A percentile compares a stretch with the other conserved stretches of the same genome.
Evolutionary conservation across 2,888 invertebrate species (phyloP).

Genomic region (Frankliniella fusca): DNA sequence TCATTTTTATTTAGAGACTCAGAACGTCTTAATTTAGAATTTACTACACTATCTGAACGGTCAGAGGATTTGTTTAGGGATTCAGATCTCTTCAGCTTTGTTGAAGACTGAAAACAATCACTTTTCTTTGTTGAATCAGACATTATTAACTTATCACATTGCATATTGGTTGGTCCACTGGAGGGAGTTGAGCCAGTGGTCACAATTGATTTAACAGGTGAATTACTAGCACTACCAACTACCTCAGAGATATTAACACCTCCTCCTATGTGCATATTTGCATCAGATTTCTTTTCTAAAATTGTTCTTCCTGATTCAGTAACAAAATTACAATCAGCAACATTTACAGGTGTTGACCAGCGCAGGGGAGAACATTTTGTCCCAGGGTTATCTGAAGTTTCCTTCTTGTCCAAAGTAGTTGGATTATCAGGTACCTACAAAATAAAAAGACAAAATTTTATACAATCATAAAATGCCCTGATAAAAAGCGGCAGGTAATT

Average conservation of each 20-base stretch:
- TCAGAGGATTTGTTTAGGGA: slow-evolving; percentile 45
- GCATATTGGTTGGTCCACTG: neutral
- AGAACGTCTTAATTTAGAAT: slow-evolving; percentile 39
- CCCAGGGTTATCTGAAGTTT: neutral
- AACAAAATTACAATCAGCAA: neutral
- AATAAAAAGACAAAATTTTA: neutral
- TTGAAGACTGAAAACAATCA: slow-evolving; percentile 27
- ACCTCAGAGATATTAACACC: neutral
- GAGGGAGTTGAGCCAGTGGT: neutral
- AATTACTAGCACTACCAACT: neutral
- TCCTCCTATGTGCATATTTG: neutral
- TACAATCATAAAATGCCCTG: neutral
- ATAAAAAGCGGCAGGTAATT: neutral
- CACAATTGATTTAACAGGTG: neutral
- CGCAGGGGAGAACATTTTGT: slow-evolving; percentile 4
- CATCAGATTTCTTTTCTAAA: neutral
- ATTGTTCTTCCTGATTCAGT: neutral
- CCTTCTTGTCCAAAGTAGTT: neutral
- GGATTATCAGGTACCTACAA: slow-evolving; percentile 6
- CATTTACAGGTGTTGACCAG: slow-evolving; percentile 13
- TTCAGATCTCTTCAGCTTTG: slow-evolving; percentile 37
- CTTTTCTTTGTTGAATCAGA: neutral
- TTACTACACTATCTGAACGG: slow-evolving; percentile 46
- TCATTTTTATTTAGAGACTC: slow-evolving; percentile 42
- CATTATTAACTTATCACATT: neutral